Percentiles rank a stretch among this genome's conserved stretches.
Evolutionary conservation across 92 coral and sea anemone species (phyloP).

Genomic region (Palythoa grandiflora): DNA sequence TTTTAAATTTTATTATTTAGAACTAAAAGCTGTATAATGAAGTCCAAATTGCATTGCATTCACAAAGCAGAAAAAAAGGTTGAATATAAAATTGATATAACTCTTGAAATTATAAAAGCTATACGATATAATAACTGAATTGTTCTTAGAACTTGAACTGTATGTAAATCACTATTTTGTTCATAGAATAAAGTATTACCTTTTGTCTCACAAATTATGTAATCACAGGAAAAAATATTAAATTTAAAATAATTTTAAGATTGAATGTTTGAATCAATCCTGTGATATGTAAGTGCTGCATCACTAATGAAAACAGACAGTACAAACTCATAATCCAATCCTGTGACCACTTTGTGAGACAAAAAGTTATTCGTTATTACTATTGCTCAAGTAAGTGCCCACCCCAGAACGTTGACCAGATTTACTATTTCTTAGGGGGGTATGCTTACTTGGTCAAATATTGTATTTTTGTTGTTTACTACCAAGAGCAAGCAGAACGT

Average conservation of each 20-base stretch:
- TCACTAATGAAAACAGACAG: background rate
- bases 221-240: too few relatives aligned
- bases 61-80: background rate
- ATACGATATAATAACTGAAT: too few relatives aligned
- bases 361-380: background rate
- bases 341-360: background rate
- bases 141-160: too few relatives aligned
- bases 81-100: conserved; percentile 9
- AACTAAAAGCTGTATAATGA: background rate
- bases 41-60: background rate
- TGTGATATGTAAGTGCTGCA: background rate
- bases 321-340: background rate
- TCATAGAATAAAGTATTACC: too few relatives aligned
- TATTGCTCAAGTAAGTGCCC: background rate
- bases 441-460: too few relatives aligned
- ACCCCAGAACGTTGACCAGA: background rate
- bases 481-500: background rate
- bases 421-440: too few relatives aligned
- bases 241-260: too few relatives aligned
- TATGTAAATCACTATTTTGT: too few relatives aligned
- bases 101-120: conserved; percentile 7
- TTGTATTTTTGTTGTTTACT: background rate
- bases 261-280: background rate
- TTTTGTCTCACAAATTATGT: too few relatives aligned
- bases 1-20: background rate